Percentiles rank a stretch among this genome's conserved stretches.
Evolutionary conservation across 2,888 invertebrate genomes (phyloP).

Genomic region (Cheilosia vernalis): DNA sequence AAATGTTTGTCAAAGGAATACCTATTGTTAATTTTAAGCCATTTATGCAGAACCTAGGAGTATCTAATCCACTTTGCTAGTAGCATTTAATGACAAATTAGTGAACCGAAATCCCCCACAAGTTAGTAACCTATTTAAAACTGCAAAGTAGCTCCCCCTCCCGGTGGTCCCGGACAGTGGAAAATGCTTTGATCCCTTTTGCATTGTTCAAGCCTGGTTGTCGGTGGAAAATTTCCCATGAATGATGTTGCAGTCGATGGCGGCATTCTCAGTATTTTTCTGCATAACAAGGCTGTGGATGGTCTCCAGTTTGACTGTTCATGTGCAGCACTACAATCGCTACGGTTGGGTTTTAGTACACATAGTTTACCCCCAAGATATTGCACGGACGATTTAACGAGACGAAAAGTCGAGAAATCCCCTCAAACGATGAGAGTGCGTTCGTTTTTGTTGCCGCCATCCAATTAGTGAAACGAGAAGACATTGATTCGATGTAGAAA

Average conservation of each 20-base stretch:
- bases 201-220: too few species aligned
- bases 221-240: too few species aligned
- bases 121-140: too few species aligned
- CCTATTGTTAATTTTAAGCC: background rate
- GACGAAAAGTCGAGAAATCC: background rate
- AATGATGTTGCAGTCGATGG: too few species aligned
- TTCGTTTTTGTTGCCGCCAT: conserved; percentile 8
- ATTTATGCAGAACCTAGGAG: background rate
- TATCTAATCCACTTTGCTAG: too few species aligned
- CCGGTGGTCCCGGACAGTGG: too few species aligned
- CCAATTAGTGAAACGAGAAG: conserved; percentile 37
- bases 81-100: too few species aligned
- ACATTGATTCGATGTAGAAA: conserved; percentile 33
- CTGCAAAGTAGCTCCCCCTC: too few species aligned
- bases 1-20: background rate
- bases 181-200: too few species aligned
- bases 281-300: conserved; percentile 7
- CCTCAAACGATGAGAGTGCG: background rate
- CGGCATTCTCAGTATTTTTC: background rate
- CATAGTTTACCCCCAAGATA: background rate
- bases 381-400: conserved; percentile 18
- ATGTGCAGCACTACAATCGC: conserved; percentile 29
- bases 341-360: conserved; percentile 18
- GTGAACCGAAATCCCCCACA: too few species aligned
- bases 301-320: conserved; percentile 17